Percentiles rank a stretch among this genome's conserved stretches.
Conservation (phyloP, 2,113 vertebrate genomes). For the Mus pahari region DNA sequence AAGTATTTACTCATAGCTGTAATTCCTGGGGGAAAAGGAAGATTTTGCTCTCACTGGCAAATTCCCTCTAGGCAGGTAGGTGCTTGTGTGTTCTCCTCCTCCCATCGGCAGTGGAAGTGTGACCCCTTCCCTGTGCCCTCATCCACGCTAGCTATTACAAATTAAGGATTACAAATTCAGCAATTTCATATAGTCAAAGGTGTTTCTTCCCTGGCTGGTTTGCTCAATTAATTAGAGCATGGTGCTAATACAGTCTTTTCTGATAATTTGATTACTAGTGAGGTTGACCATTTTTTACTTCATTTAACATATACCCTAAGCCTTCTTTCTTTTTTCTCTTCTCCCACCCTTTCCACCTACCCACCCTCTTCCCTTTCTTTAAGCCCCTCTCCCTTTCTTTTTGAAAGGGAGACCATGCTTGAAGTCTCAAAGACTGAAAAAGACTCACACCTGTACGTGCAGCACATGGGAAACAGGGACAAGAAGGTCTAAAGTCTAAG, state of each 20-base stretch:
- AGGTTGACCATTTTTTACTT: neutral
- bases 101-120: neutral
- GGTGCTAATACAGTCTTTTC: neutral
- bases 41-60: conserved; percentile 7
- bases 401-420: neutral
- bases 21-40: neutral
- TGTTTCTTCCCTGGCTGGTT: neutral
- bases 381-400: neutral
- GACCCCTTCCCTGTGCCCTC: neutral
- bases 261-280: conserved; percentile 10
- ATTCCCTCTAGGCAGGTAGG: neutral
- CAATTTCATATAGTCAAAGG: neutral
- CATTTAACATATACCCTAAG: neutral
- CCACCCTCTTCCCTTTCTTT: no score
- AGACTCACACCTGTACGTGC: neutral
- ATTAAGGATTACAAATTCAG: neutral
- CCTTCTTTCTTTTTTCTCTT: neutral
- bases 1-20: neutral
- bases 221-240: neutral
- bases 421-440: neutral
- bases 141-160: neutral
- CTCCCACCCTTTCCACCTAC: neutral
- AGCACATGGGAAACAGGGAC: neutral
- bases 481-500: neutral
- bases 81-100: neutral